Evolutionary conservation across 2,797 vertebrate species (phyloP).

Genomic region (Cyprinella venusta): DNA sequence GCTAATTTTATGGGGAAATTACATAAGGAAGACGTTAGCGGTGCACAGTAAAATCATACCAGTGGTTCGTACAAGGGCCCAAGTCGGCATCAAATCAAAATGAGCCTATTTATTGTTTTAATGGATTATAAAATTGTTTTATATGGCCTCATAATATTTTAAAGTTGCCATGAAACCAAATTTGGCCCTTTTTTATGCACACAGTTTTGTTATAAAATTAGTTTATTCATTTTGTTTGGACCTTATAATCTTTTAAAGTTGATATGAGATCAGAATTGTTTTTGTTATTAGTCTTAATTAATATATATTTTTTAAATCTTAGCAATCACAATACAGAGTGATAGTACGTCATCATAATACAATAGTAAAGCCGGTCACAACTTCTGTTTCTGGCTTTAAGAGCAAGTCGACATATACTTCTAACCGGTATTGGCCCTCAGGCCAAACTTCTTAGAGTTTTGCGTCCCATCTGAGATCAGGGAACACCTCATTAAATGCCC

Average conservation of each 20-base stretch:
- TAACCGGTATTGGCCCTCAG: neutral
- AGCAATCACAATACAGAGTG: neutral
- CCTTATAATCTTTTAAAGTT: neutral
- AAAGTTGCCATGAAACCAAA: neutral
- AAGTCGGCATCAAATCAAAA: neutral
- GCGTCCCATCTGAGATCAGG: slow-evolving; percentile 48
- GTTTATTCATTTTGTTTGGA: neutral
- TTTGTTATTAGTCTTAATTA: neutral
- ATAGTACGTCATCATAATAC: neutral
- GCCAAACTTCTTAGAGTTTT: neutral
- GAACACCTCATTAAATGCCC: slow-evolving; percentile 23
- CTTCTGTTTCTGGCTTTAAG: neutral
- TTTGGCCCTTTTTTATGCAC: neutral
- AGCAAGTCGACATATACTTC: neutral
- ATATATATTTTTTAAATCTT: neutral
- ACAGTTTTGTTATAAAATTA: neutral
- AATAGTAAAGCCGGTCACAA: neutral
- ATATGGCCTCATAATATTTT: neutral
- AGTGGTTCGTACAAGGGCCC: neutral
- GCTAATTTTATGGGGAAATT: slow-evolving; percentile 8
- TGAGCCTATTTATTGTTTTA: neutral
- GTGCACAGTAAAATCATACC: neutral
- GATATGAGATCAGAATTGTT: neutral
- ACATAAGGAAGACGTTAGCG: neutral
- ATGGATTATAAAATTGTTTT: neutral